Percentiles rank a stretch among this genome's conserved stretches.
These are phyloP conservation scores for Pristiophorus japonicus DNA, from an alignment of 2,113 vertebrate genomes.

Conservation along the genomic window DNA sequence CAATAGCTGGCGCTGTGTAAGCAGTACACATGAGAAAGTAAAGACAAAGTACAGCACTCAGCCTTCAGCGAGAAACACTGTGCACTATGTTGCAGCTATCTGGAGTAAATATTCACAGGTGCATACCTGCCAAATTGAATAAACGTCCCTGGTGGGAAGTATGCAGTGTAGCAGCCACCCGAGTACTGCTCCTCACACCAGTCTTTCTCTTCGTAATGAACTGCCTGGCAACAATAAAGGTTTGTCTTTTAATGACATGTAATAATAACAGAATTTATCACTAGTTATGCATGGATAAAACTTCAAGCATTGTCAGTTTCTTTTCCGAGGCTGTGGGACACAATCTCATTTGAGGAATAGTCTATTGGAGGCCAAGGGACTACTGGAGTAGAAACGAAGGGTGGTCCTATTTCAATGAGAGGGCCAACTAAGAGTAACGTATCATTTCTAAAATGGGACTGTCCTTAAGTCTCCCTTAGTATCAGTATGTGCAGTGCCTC, in stretches of 20 bases:
- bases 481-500: background rate
- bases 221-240: conserved; percentile 36
- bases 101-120: background rate
- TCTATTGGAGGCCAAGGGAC: background rate
- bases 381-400: background rate
- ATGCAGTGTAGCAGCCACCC: conserved; percentile 42
- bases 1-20: background rate
- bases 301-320: background rate
- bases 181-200: conserved; percentile 44
- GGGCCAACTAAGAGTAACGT: background rate
- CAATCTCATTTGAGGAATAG: background rate
- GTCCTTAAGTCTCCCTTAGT: background rate
- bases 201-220: conserved; percentile 44
- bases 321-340: background rate
- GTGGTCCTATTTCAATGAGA: background rate
- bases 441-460: too few species aligned
- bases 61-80: background rate
- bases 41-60: background rate
- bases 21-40: background rate
- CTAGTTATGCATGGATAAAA: too few species aligned
- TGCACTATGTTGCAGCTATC: background rate
- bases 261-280: background rate
- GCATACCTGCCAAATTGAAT: conserved; percentile 42
- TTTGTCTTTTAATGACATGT: background rate
- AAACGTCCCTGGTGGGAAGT: conserved; percentile 43